These are phyloP conservation scores for Thecophora atra DNA, from an alignment of 2,888 invertebrate species.

Conservation along the genomic window DNA sequence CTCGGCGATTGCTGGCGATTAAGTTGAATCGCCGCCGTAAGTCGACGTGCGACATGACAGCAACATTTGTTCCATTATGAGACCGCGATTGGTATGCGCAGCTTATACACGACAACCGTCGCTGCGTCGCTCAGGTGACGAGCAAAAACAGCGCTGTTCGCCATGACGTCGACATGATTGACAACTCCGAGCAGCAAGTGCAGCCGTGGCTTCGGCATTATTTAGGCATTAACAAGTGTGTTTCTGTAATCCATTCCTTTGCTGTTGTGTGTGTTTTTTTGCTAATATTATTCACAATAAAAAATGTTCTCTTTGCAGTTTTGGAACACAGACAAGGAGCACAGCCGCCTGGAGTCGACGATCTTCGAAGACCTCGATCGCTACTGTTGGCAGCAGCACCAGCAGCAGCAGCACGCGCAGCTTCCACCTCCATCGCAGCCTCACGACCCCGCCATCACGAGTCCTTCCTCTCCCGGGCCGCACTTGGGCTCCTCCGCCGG, in stretches of 20 bases:
- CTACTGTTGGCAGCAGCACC: slow-evolving; percentile 81
- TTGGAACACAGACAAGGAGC: slow-evolving; percentile 70
- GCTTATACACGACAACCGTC: slow-evolving; percentile 10
- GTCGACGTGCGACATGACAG: slow-evolving; percentile 48
- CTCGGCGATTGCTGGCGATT: slow-evolving; percentile 39
- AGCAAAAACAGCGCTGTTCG: slow-evolving; percentile 3
- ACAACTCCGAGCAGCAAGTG: slow-evolving; percentile 18
- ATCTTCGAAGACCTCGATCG: slow-evolving; percentile 87
- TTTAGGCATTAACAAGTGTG: not conserved
- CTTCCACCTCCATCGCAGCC: slow-evolving; percentile 67
- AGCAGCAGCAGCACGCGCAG: slow-evolving; percentile 66
- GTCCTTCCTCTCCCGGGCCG: slow-evolving; percentile 43
- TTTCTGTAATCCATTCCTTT: not conserved
- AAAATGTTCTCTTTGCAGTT: slow-evolving; percentile 54
- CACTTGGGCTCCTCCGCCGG: slow-evolving; percentile 42
- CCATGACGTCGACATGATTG: slow-evolving; percentile 25
- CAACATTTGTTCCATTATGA: slow-evolving; percentile 39
- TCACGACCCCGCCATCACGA: slow-evolving; percentile 41
- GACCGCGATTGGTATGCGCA: slow-evolving; percentile 17
- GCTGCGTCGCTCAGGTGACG: slow-evolving; percentile 1
- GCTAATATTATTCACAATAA: not conserved
- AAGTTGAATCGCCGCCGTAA: slow-evolving; percentile 44
- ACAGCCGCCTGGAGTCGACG: slow-evolving; percentile 75
- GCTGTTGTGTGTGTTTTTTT: not conserved
- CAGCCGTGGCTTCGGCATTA: not conserved